Evolutionary conservation across 2,797 vertebrate species (phyloP), one percentile per base, ranked within the genome.

Genomic region (Takifugu rubripes): DNA sequence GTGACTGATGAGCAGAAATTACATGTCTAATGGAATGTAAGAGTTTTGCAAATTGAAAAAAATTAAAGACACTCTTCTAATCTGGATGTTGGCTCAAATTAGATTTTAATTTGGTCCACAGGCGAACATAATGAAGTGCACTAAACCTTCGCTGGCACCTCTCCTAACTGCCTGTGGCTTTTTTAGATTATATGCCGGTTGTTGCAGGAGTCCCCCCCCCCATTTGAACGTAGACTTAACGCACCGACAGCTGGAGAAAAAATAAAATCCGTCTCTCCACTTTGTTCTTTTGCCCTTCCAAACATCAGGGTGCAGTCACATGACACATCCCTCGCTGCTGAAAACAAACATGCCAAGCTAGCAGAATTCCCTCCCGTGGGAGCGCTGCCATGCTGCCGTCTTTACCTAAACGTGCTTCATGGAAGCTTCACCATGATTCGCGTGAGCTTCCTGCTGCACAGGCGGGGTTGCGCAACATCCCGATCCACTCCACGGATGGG

Each of bases 1-100:
- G n/a, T 84, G 79, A 89, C 88, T 93, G 92, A 92, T 91, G 92
- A 92, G 88, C 89, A 93, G 87, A 93, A 94, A 94, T 94, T 92
- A 93, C 89, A 89, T 87, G 83, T 90, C 83, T 93, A 94, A 93
- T 93, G 85, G 85, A 92, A 94, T 84, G 82, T 77, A 89, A 84
- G 84, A 84, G 75, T 87, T 84, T 82, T 67, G 74, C 78, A 87
- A 86, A 89, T 86, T 83, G 67, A 82, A 84, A 77, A 21, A 86
- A 88, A 87, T 83, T 49, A 85, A 87, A 84, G 70, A 68, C 68
- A 61, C 21, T 81, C 75, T 70, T 69, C 59, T 49, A 57, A 72
- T 81, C 67, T 61, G 11, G 43, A 59, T 81, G 66, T 74, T 71
- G 72, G 79, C 68, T 78, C 78, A 76, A 88, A 89, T 88, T 86